Conservation (phyloP, 23 tunicate genomes). For the Clavelina lepadiformis region DNA sequence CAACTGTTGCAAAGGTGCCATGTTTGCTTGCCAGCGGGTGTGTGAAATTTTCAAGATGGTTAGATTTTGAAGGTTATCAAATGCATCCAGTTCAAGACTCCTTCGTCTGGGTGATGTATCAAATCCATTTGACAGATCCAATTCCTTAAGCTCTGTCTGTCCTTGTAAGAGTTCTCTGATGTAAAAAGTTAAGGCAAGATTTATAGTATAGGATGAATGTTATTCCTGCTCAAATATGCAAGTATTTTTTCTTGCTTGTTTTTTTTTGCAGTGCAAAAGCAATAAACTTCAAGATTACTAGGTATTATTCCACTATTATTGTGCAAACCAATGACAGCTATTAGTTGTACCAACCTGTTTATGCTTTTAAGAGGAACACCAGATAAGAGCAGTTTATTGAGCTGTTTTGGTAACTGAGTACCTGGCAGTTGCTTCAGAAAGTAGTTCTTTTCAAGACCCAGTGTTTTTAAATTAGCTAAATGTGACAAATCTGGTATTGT, state of each 20-base stretch:
- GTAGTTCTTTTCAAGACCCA: constrained; percentile 3
- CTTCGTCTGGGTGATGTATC: constrained; percentile 3
- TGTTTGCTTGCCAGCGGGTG: constrained; percentile 4
- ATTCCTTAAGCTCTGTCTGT: not conserved
- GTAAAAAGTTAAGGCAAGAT: not conserved
- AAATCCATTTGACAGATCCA: constrained; percentile 17
- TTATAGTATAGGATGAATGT: too few species aligned
- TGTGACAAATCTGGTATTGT: constrained; percentile 1
- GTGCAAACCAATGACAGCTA: not conserved
- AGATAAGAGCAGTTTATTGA: not conserved
- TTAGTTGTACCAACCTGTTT: not conserved
- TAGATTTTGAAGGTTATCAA: constrained; percentile 14
- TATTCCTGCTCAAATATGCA: too few species aligned
- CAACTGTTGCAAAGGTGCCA: not conserved
- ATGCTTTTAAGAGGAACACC: constrained; percentile 1
- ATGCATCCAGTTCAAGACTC: not conserved
- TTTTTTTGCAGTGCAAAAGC: too few species aligned
- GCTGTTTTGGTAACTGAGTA: not conserved
- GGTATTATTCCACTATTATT: too few species aligned
- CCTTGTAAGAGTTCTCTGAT: constrained; percentile 1
- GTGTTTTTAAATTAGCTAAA: not conserved
- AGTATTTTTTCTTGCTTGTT: too few species aligned
- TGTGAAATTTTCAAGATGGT: constrained; percentile 6
- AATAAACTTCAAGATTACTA: too few species aligned
- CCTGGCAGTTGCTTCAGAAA: not conserved